These are phyloP conservation scores for Drosophila trapezifrons DNA, from an alignment of 1,140 invertebrate species.

Conservation along the genomic window DNA sequence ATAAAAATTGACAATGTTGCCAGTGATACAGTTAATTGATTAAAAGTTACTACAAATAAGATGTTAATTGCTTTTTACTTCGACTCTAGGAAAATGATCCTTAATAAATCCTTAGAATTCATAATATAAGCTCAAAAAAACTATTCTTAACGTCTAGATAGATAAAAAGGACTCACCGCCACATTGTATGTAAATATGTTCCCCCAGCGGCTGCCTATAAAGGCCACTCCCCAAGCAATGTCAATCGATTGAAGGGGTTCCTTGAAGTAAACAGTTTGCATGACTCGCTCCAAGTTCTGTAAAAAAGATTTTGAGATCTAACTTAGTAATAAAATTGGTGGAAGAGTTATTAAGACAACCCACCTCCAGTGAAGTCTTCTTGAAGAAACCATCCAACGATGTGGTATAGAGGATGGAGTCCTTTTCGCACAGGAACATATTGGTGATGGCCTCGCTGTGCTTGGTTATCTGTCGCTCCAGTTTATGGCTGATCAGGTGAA, in stretches of 20 bases:
- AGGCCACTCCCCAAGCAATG: conserved; percentile 69
- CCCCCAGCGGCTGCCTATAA: conserved; percentile 78
- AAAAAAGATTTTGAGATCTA: background rate
- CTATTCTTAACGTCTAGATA: background rate
- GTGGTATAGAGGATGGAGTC: conserved; percentile 68
- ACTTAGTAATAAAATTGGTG: background rate
- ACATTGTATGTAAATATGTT: conserved; percentile 71
- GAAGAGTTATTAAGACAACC: background rate
- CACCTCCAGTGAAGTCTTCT: conserved; percentile 74
- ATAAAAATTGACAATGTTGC: background rate
- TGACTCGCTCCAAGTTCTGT: conserved; percentile 69
- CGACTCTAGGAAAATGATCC: too few relatives aligned
- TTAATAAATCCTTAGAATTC: background rate
- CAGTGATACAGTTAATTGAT: background rate
- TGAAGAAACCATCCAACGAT: conserved; percentile 77
- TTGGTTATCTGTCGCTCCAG: conserved; percentile 84
- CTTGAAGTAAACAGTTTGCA: conserved; percentile 72
- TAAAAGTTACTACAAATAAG: too few relatives aligned
- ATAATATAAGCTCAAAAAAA: too few relatives aligned
- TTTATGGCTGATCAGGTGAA: conserved; percentile 84
- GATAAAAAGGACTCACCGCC: conserved; percentile 53
- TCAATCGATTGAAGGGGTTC: conserved; percentile 80
- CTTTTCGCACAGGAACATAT: conserved; percentile 66
- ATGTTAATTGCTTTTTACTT: too few relatives aligned
- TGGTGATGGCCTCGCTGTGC: conserved; percentile 79